Percentiles rank a stretch among this genome's conserved stretches.
phyloP scores from a whole-genome alignment of 2,113 vertebrate species.

The Rhinogobius similis region DNA sequence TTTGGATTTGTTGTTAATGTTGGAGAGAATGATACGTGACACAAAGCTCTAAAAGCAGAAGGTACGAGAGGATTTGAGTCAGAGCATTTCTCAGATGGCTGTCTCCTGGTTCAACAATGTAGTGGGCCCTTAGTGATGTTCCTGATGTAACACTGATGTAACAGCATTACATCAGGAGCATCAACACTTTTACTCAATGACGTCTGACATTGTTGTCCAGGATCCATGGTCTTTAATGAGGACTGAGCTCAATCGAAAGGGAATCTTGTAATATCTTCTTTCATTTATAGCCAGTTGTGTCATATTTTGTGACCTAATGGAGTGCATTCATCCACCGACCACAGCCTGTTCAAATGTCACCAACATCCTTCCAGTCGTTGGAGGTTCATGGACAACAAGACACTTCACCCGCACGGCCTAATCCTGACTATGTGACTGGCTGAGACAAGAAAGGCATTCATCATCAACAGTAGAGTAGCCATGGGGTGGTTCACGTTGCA shows the following conservation, averaged over 20 bases:
- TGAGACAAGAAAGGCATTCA: too few species aligned
- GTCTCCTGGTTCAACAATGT: background rate
- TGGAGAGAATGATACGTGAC: too few species aligned
- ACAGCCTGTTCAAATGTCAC: background rate
- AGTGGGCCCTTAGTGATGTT: too few species aligned
- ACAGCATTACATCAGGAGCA: background rate
- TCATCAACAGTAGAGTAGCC: too few species aligned
- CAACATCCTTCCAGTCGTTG: background rate
- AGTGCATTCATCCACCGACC: background rate
- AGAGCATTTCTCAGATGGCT: slow-evolving; percentile 3
- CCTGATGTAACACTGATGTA: too few species aligned
- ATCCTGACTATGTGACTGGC: too few species aligned
- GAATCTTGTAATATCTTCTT: background rate
- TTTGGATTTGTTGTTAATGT: too few species aligned
- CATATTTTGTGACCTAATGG: background rate
- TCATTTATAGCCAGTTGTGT: background rate
- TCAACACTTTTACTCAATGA: background rate
- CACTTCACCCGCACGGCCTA: background rate
- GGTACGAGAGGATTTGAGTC: background rate
- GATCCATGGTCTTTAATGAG: background rate
- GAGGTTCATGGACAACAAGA: background rate
- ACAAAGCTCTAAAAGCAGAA: slow-evolving; percentile 5
- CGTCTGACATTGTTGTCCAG: background rate
- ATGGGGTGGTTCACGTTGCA: too few species aligned
- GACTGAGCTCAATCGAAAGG: background rate